Evolutionary conservation across 1,140 invertebrate species (phyloP).

Genomic region (Diabrotica virgifera): DNA sequence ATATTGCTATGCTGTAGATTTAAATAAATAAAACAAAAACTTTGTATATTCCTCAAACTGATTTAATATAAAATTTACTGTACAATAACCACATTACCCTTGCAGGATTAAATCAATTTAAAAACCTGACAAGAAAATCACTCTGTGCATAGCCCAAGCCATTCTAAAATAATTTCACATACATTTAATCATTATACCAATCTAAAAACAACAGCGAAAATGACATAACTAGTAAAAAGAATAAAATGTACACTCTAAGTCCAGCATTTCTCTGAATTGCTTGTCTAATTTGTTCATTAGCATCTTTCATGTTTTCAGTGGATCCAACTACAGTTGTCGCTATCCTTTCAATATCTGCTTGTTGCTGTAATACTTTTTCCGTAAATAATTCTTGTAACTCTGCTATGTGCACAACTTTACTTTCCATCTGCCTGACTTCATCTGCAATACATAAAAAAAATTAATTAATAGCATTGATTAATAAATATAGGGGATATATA

Average conservation of each 20-base stretch:
- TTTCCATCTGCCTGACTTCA: constrained; percentile 83
- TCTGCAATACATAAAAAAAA: constrained; percentile 47
- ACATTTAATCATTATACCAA: constrained; percentile 93
- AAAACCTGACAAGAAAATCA: too few relatives aligned
- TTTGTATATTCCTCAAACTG: too few relatives aligned
- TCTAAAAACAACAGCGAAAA: constrained; percentile 94
- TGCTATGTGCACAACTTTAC: constrained; percentile 92
- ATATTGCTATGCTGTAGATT: too few relatives aligned
- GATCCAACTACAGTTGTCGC: constrained; percentile 82
- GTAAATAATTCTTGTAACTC: constrained; percentile 95
- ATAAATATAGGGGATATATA: too few relatives aligned
- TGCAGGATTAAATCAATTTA: too few relatives aligned
- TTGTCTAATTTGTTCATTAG: constrained; percentile 94
- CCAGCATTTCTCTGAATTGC: constrained; percentile 96
- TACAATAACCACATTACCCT: too few relatives aligned
- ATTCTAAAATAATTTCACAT: too few relatives aligned
- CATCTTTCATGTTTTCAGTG: constrained; percentile 93
- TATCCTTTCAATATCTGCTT: constrained; percentile 88
- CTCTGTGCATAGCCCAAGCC: too few relatives aligned
- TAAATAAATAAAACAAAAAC: too few relatives aligned
- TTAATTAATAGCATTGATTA: too few relatives aligned
- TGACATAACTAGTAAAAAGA: constrained; percentile 93
- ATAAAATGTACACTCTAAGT: constrained; percentile 88
- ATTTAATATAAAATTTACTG: too few relatives aligned
- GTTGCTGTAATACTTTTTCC: constrained; percentile 94